A percentile compares a stretch with the other conserved stretches of the same genome.
These are phyloP conservation scores for Melitaea cinxia DNA, from an alignment of 1,140 invertebrate genomes.

Conservation along the genomic window DNA sequence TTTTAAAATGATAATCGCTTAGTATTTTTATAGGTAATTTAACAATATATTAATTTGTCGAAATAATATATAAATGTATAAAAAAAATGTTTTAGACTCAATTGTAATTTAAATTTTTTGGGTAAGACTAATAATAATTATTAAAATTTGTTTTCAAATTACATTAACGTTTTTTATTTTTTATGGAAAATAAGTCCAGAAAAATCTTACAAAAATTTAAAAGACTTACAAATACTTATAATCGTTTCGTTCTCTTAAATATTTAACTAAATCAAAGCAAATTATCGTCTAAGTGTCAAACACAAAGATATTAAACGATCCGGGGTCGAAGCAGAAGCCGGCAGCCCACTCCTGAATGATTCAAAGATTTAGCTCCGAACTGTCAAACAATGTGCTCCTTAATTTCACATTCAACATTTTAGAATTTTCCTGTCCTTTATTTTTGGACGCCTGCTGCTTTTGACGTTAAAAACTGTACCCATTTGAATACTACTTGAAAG, in stretches of 20 bases:
- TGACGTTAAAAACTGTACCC: constrained; percentile 29
- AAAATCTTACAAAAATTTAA: not conserved
- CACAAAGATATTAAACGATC: constrained; percentile 9
- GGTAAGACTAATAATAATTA: too few relatives aligned
- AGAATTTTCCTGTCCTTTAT: constrained; percentile 33
- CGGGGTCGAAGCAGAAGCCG: not conserved
- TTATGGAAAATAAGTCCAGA: too few relatives aligned
- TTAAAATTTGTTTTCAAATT: too few relatives aligned
- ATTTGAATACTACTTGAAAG: constrained; percentile 18
- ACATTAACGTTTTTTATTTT: too few relatives aligned
- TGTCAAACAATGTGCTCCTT: constrained; percentile 37
- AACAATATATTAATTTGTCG: too few relatives aligned
- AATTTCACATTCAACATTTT: constrained; percentile 38
- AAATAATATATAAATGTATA: too few relatives aligned
- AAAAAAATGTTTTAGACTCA: too few relatives aligned
- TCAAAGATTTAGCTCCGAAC: constrained; percentile 24
- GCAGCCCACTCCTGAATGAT: constrained; percentile 17
- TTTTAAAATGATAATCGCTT: too few relatives aligned
- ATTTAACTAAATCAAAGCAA: not conserved
- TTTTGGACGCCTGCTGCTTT: constrained; percentile 36
- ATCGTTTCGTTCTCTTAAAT: not conserved
- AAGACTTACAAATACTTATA: not conserved
- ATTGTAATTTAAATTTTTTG: too few relatives aligned
- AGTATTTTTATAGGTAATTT: too few relatives aligned
- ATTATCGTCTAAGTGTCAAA: constrained; percentile 3